A percentile compares a stretch with the other conserved stretches of the same genome.
Conservation (phyloP, 2,113 vertebrate genomes). For the Asarcornis scutulata region DNA sequence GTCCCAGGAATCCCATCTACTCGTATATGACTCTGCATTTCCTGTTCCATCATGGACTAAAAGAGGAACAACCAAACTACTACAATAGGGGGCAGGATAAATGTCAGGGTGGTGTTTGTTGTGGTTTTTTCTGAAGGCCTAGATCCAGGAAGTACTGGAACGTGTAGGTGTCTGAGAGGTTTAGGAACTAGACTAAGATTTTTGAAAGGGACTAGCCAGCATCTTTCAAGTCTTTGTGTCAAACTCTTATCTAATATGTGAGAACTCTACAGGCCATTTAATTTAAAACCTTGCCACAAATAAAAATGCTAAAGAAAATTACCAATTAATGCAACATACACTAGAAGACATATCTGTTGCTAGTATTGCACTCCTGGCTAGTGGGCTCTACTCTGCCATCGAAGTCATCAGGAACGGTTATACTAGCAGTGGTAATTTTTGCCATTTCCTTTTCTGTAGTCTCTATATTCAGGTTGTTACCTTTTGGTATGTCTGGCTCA, state of each 20-base stretch:
- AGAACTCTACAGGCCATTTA: not conserved
- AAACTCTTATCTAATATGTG: rapidly evolving
- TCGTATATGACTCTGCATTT: not conserved
- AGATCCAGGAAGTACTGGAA: not conserved
- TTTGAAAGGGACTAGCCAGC: not conserved
- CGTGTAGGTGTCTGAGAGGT: not conserved
- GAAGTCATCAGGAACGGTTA: slow-evolving; percentile 50
- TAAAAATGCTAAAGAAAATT: not conserved
- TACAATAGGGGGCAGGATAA: not conserved
- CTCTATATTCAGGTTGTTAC: not conserved
- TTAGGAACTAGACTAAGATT: not conserved
- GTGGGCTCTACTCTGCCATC: not conserved
- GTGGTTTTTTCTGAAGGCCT: not conserved
- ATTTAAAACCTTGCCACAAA: not conserved
- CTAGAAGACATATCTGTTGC: not conserved
- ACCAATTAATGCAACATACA: not conserved
- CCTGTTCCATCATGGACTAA: not conserved
- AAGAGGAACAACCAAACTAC: not conserved
- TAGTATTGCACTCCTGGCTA: not conserved
- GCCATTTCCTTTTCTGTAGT: slow-evolving; percentile 36
- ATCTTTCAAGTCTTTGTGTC: not conserved
- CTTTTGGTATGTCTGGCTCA: not conserved
- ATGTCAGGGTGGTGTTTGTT: not conserved
- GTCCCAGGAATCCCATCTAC: not conserved
- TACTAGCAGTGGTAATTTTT: slow-evolving; percentile 56